phyloP scores from a whole-genome alignment of 1,140 invertebrate species.

The Platorchestia sp. region DNA sequence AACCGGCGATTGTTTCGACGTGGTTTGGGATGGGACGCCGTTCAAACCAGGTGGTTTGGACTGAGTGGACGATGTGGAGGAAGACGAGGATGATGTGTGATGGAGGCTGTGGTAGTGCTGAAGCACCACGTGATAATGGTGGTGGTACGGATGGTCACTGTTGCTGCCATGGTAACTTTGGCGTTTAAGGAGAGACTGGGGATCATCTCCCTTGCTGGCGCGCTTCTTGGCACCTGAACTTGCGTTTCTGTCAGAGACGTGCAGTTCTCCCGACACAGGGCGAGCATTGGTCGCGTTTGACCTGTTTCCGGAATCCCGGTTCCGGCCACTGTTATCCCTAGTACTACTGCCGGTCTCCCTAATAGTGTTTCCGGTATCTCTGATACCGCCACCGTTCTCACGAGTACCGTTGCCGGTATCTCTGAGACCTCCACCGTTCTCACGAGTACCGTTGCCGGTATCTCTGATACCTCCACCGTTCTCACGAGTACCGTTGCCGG shows the following conservation, averaged over 20 bases:
- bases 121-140: neutral
- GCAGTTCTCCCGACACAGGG: neutral
- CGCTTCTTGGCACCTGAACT: neutral
- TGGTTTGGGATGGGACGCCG: neutral
- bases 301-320: no score
- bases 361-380: neutral
- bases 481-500: no score
- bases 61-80: neutral
- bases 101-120: constrained; percentile 24
- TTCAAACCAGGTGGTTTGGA: neutral
- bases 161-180: constrained; percentile 26
- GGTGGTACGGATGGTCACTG: neutral
- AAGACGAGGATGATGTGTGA: constrained; percentile 13
- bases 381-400: neutral
- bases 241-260: neutral
- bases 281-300: no score
- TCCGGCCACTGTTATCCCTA: neutral
- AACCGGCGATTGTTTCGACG: neutral
- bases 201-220: neutral
- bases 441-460: no score
- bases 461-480: no score
- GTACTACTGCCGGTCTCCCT: neutral
- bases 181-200: neutral
- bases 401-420: neutral
- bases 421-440: neutral